phyloP scores from a whole-genome alignment of 2,113 vertebrate genomes.

The Daboia siamensis region DNA sequence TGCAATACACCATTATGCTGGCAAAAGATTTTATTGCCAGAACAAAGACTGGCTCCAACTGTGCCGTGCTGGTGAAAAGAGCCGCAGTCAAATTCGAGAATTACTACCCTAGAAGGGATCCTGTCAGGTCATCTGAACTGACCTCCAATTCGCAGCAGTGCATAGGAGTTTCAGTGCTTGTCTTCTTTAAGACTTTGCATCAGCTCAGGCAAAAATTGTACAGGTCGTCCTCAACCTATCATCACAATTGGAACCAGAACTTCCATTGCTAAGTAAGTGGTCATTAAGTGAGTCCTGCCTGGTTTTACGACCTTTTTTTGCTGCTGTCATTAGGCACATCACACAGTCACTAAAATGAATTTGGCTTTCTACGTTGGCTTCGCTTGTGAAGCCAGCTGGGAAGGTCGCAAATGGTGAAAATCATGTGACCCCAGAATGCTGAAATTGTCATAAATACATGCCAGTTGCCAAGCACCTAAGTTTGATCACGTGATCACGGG shows the following conservation, averaged over 20 bases:
- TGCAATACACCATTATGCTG: neutral
- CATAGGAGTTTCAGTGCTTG: neutral
- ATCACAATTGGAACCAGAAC: neutral
- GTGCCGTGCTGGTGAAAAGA: neutral
- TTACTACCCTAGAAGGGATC: neutral
- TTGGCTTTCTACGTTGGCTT: neutral
- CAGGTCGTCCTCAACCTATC: neutral
- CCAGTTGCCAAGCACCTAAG: neutral
- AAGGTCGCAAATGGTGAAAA: neutral
- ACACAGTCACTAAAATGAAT: neutral
- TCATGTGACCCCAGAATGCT: neutral
- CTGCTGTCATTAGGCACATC: neutral
- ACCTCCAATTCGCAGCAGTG: neutral
- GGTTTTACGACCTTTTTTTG: neutral
- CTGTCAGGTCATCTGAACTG: neutral
- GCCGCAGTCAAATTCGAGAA: neutral
- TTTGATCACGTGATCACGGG: neutral
- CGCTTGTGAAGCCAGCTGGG: neutral
- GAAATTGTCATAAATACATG: neutral
- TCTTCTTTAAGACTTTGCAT: neutral
- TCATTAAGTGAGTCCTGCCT: neutral
- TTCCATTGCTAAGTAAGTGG: neutral
- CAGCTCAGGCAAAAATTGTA: neutral
- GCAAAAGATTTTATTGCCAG: neutral
- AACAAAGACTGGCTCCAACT: neutral